Conservation (phyloP, 2,888 invertebrate genomes). For the Ectobius pallidus region DNA sequence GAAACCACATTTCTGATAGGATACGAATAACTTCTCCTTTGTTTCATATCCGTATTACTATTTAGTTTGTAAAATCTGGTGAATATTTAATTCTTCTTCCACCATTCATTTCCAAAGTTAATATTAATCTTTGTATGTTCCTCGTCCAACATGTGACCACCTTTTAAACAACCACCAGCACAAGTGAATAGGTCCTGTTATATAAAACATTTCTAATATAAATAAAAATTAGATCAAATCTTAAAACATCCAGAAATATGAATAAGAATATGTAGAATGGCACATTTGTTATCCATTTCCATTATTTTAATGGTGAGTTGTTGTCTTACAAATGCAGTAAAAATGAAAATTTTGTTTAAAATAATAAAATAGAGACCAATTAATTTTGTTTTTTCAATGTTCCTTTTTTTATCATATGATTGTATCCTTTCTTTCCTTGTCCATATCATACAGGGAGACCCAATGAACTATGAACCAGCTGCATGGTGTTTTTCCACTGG, state of each 20-base stretch:
- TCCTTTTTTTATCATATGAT: no score
- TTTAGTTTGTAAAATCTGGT: no score
- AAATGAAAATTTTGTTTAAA: constrained; percentile 2
- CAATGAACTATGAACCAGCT: no score
- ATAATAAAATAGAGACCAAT: constrained; percentile 18
- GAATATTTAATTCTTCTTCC: constrained; percentile 3
- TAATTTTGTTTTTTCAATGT: background rate
- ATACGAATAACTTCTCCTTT: no score
- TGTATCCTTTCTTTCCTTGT: no score
- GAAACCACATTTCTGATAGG: no score
- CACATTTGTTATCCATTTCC: constrained; percentile 23
- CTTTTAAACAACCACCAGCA: constrained; percentile 3
- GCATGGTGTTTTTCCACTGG: no score
- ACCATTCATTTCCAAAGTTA: no score
- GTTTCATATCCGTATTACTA: no score
- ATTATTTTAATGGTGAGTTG: constrained; percentile 24
- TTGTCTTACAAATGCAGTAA: constrained; percentile 14
- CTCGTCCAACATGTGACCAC: no score
- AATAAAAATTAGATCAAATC: constrained; percentile 15
- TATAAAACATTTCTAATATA: constrained; percentile 13
- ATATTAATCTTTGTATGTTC: no score
- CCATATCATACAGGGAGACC: no score
- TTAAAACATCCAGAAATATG: background rate
- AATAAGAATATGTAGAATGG: constrained; percentile 9
- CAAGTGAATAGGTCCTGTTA: background rate